phyloP scores from a whole-genome alignment of 2,113 vertebrate species.

The human region DNA sequence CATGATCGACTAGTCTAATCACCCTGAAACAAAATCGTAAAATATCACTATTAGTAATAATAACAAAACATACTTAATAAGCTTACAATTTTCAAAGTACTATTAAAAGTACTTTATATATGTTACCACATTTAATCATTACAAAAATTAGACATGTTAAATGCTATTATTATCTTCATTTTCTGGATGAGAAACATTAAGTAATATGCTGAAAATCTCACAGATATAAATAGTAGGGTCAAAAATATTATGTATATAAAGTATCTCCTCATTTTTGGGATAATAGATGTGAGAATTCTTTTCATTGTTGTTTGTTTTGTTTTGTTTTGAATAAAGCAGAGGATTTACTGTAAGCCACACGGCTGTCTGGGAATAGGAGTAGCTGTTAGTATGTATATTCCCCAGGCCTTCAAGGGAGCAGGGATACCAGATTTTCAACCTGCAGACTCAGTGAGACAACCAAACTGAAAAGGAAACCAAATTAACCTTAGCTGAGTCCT shows the following conservation, averaged over 20 bases:
- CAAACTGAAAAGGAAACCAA: neutral
- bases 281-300: neutral
- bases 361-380: neutral
- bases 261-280: neutral
- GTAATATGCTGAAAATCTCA: neutral
- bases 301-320: neutral
- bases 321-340: neutral
- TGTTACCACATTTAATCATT: neutral
- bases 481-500: neutral
- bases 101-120: neutral
- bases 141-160: neutral
- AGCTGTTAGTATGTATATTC: neutral
- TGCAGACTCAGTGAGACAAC: neutral
- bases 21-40: neutral
- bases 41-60: neutral
- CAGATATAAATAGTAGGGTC: neutral
- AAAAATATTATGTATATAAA: neutral
- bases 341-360: neutral
- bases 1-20: neutral
- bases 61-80: neutral
- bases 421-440: neutral
- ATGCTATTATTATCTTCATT: neutral
- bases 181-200: neutral
- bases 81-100: neutral
- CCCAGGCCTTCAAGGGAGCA: neutral